Evolutionary conservation across 2,888 invertebrate genomes (phyloP), one percentile per base, ranked within the genome.

Genomic region (Hydriomena furcata): DNA sequence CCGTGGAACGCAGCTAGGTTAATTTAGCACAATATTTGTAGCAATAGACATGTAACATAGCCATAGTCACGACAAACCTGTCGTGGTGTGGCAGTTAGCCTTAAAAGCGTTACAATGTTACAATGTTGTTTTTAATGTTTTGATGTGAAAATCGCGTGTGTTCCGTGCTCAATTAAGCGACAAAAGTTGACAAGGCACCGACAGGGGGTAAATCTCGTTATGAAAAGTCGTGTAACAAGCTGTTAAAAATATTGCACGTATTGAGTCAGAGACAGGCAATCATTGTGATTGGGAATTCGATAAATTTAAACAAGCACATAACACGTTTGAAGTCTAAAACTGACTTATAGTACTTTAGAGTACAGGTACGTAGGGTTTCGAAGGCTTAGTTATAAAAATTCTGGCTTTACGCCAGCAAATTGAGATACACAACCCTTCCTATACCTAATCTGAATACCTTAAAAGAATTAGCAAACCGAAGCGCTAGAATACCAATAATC

Each of bases 401-500:
- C 17, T 51, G 51, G 51, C 51, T 24, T 4, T 20, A 30, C 24
- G 37, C 50, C 51, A 53, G 21, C 35, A 30, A 51, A 35, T 43
- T 41, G 37, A 13, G 27, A 28, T 20, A 38, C 21, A 23, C 23
- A 25, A 10, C 31, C 37, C 27, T 1, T 11, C 11, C 11, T n/a
- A 30, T 42, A 28, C 27, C 41, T 28, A 25, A 41, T 42, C 40
- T 34, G 45, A 27, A 42, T 45, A 35, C 40, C 35, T 31, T 47
- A 31, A 49, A 54, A 59, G 54, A 53, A 52, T 44, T 42, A 31
- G 47, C 32, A 54, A 55, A 54, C 44, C 35, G 11, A 53, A 53
- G 50, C 41, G 25, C 12, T 40, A 41, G 21, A 42, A 52, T 24
- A 32, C 25, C 31, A 42, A 25, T 41, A 52, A 43, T 48, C 46